These are phyloP conservation scores for Peromyscus leucopus DNA, from an alignment of 2,113 vertebrate genomes.

Conservation along the genomic window DNA sequence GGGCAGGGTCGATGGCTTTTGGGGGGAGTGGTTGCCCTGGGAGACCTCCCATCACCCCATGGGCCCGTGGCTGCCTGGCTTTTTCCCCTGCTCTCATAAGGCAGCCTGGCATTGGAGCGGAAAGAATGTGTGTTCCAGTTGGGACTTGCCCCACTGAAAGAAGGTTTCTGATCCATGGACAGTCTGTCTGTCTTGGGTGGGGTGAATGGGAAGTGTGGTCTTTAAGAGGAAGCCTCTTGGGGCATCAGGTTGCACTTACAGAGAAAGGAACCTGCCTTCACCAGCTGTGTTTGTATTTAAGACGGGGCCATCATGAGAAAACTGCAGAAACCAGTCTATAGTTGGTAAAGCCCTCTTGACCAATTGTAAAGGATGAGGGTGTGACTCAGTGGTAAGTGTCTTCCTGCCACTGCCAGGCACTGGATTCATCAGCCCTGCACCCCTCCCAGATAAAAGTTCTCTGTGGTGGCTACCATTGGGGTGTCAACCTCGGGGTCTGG, in stretches of 20 bases:
- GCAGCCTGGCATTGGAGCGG: neutral
- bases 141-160: conserved; percentile 19
- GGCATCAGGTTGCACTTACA: conserved; percentile 43
- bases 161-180: conserved; percentile 20
- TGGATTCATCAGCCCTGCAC: neutral
- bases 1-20: neutral
- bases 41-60: conserved; percentile 34
- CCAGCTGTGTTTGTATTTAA: conserved; percentile 4
- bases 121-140: conserved; percentile 26
- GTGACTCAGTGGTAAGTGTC: neutral
- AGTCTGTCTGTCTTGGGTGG: neutral
- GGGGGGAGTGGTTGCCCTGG: conserved; percentile 58
- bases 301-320: neutral
- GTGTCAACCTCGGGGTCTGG: neutral
- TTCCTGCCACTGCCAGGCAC: neutral
- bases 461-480: no score
- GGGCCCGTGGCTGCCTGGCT: conserved; percentile 1
- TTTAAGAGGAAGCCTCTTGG: conserved; percentile 31
- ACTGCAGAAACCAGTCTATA: neutral
- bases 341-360: neutral
- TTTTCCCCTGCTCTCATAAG: conserved; percentile 40
- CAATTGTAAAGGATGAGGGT: neutral
- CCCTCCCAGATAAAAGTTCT: neutral
- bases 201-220: conserved; percentile 32
- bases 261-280: neutral